Base-by-base conservation (phyloP, 2,888 invertebrate genomes). In the Ophion costatus region DNA sequence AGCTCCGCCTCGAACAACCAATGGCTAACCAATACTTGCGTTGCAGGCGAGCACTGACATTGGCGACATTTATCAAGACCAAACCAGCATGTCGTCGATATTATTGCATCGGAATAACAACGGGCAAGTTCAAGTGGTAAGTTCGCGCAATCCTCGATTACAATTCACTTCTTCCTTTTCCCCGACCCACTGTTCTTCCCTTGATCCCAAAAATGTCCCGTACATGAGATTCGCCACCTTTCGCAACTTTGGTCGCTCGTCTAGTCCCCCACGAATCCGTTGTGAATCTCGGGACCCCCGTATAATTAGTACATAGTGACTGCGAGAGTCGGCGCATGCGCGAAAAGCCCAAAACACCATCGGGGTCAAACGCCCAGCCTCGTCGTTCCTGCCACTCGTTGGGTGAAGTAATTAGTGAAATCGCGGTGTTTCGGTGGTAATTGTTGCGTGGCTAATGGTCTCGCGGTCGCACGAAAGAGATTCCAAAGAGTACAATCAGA, bases 51-150 rank as follows among this genome's bases (percentile, higher is more conserved):
- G 95, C 76, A 96, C 96, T 89, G 96, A 97, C 85, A 95, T 98
- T 83, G 98, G 98, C 20, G 97, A 98, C 87, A 95, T 97, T 64
- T 98, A 97, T 94, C 98, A 98, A 94, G 98, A 98, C 93, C 96
- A 97, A 91, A 95, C 95, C 86, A 98, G 97, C 91, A 96, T 97
- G 94, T 98, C 98, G 11, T 98, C 98, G 5, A 95, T 98, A 90
- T 95, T 98, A 84, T 96, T 98, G 93, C 96, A 97, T 91, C 96
- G 96, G 89, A 97, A 98, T 93, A 95, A 96, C 83, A 97, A 96
- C 93, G 98, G 97, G 87, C 96, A 96, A 92, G 95, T 98, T 89
- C 95, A 98, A 91, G 96, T 98, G 96, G 98, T 98, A 95, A 96
- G 97, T 95, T 78, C 80, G 89, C 45, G 57, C 24, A 22, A 69